Evolutionary conservation across 2,797 vertebrate species (phyloP).

Genomic region (Thamnophis elegans): DNA sequence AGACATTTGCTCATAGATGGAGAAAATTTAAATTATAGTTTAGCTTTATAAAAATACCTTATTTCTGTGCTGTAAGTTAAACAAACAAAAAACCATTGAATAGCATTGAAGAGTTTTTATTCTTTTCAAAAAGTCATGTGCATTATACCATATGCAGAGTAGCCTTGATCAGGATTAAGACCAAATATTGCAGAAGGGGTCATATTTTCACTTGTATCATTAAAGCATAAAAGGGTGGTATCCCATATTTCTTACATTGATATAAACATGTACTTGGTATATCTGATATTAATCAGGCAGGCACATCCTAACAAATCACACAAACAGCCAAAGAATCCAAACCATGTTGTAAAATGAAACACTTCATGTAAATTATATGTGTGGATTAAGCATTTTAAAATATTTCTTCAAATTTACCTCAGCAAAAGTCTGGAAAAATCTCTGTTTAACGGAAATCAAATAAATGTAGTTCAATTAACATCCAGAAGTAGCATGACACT

Average conservation of each 20-base stretch:
- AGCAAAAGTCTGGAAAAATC: background rate
- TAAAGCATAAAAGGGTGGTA: background rate
- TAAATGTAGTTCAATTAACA: background rate
- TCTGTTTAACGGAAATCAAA: background rate
- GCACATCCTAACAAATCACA: background rate
- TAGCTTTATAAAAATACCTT: background rate
- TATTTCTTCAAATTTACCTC: background rate
- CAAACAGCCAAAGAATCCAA: background rate
- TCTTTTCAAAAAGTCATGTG: background rate
- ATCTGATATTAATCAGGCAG: background rate
- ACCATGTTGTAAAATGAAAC: background rate
- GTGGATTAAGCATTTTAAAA: background rate
- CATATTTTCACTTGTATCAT: background rate
- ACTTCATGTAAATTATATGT: background rate
- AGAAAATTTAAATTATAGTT: background rate
- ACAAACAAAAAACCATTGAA: background rate
- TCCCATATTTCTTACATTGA: fast-evolving
- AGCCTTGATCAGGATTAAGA: background rate
- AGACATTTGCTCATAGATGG: background rate
- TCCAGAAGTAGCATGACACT: background rate
- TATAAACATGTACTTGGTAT: background rate
- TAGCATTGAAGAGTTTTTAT: background rate
- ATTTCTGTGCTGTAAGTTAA: background rate
- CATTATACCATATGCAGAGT: background rate
- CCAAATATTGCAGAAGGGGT: background rate